Conservation (phyloP, 2,113 vertebrate species). For the Paratilapia polleni region DNA sequence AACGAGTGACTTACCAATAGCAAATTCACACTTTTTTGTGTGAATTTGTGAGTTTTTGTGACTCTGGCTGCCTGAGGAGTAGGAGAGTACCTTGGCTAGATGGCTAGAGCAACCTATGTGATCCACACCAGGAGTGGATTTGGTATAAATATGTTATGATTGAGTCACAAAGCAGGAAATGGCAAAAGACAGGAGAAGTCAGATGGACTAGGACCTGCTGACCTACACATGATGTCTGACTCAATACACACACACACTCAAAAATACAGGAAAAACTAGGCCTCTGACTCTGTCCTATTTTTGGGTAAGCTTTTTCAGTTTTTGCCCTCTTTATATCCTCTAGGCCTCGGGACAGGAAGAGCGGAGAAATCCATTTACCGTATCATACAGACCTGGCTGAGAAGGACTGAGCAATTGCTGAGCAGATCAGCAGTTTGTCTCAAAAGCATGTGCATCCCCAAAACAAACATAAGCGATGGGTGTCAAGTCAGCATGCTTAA, state of each 20-base stretch:
- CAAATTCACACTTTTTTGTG: background rate
- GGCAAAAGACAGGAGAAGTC: constrained; percentile 42
- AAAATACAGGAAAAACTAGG: constrained; percentile 24
- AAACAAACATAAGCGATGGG: background rate
- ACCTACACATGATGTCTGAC: constrained; percentile 46
- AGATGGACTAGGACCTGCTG: constrained; percentile 57
- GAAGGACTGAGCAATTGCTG: background rate
- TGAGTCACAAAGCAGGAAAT: constrained; percentile 44
- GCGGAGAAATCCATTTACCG: constrained; percentile 6
- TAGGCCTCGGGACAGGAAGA: constrained; percentile 1
- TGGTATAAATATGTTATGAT: background rate
- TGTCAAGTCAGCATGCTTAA: background rate
- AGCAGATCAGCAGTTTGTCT: background rate
- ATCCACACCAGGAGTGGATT: background rate
- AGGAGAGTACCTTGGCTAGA: background rate
- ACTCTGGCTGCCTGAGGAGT: background rate
- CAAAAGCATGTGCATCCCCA: background rate
- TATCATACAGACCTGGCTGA: background rate
- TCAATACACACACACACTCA: constrained; percentile 1
- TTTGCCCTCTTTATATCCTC: constrained; percentile 39
- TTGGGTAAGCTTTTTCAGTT: constrained; percentile 8
- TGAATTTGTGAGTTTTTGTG: background rate
- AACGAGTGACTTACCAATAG: background rate
- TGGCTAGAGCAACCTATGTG: background rate
- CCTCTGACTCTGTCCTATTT: constrained; percentile 38